Percentiles rank a stretch among this genome's conserved stretches.
These are phyloP conservation scores for Aphelenchoides besseyi DNA, from an alignment of 1,140 invertebrate species.

Conservation along the genomic window DNA sequence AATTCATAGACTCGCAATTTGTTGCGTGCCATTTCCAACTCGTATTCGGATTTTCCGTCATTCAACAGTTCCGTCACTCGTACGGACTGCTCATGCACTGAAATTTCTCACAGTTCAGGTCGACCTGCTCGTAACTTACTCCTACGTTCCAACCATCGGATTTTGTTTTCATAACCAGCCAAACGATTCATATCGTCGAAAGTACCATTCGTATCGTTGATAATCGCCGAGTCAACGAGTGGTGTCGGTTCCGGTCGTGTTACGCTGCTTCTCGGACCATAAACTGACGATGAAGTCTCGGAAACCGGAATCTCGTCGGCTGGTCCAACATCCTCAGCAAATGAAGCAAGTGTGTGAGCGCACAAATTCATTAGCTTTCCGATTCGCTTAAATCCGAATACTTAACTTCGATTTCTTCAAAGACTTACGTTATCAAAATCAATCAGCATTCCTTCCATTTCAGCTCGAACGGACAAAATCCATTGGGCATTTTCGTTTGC, in stretches of 20 bases:
- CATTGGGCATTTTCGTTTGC: slow-evolving; percentile 79
- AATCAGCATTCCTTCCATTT: slow-evolving; percentile 81
- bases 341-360: slow-evolving; percentile 86
- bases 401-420: neutral
- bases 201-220: neutral
- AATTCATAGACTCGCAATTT: slow-evolving; percentile 55
- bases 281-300: slow-evolving; percentile 31
- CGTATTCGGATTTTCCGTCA: slow-evolving; percentile 42
- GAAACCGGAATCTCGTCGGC: slow-evolving; percentile 68
- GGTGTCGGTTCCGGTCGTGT: neutral
- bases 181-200: slow-evolving; percentile 33
- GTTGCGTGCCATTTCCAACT: slow-evolving; percentile 50
- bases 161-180: slow-evolving; percentile 38
- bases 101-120: neutral
- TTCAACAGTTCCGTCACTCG: slow-evolving; percentile 51
- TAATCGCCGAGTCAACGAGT: neutral
- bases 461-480: slow-evolving; percentile 94
- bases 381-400: slow-evolving; percentile 50
- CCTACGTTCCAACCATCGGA: slow-evolving; percentile 47
- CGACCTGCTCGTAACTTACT: slow-evolving; percentile 11
- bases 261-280: neutral
- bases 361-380: slow-evolving; percentile 89
- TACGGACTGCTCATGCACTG: slow-evolving; percentile 58
- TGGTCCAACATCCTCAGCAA: slow-evolving; percentile 75
- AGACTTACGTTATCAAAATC: slow-evolving; percentile 47